Evolutionary conservation across 2,888 invertebrate genomes (phyloP), one percentile per base, ranked within the genome.

Genomic region (Anoncus sp.): DNA sequence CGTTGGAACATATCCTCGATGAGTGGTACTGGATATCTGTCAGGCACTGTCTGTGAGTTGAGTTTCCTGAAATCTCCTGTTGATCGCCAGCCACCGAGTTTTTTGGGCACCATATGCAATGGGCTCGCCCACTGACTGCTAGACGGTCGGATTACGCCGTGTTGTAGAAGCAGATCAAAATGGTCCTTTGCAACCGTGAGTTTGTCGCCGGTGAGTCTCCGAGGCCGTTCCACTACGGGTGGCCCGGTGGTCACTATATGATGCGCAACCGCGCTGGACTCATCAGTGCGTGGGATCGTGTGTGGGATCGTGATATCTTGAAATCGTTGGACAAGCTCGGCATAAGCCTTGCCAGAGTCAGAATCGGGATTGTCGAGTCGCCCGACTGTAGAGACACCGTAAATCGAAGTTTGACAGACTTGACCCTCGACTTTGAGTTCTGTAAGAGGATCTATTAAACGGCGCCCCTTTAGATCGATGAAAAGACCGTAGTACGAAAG

Each of bases 21-120:
- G 51, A 84, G 82, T 6, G 85, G 81, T 0, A 87, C 60, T 1
- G 86, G 85, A 60, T 87, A 85, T 4, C 83, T 22, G 65, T 87
- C 87, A 0, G 85, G 83, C 0, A 82, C 59, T 10, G 18, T 27
- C 2, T 35, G 16, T 1, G 45, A n/a, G 27, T 57, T 84, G 74
- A 27, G 79, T 62, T 12, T 65, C 70, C 63, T 79, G 63, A 65
- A 62, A 27, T 62, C 62, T 1, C 45, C 62, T 7, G 16, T 45
- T 3, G 45, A 45, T 2, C 62, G 14, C 45, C 45, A 62, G 1
- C 5, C 40, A 12, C 51, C 49, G 0, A n/a, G 14, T 40, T 65
- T 65, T 35, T 65, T 65, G 1, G 1, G 2, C 14, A 40, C 51
- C 1, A 65, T n/a, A 16, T 82, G 84, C 5, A 86, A 67, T 7